Conservation (phyloP, 2,888 invertebrate genomes). For the Platycheirus albimanus region DNA sequence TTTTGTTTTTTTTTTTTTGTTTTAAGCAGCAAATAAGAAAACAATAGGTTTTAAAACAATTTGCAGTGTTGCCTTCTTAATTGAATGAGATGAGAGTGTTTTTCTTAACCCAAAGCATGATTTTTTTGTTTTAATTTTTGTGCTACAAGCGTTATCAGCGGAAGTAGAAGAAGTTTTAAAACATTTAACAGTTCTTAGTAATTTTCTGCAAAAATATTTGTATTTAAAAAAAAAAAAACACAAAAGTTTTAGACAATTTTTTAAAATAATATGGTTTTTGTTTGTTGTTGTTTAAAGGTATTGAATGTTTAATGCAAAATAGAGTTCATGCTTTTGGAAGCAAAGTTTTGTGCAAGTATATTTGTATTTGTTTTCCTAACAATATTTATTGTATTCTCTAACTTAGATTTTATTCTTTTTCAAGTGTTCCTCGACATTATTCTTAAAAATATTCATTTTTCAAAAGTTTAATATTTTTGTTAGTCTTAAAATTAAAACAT, state of each 20-base stretch:
- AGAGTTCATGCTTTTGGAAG: slow-evolving; percentile 31
- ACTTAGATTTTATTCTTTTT: no score
- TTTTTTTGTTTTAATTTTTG: slow-evolving; percentile 74
- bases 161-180: slow-evolving; percentile 69
- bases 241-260: slow-evolving; percentile 10
- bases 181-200: slow-evolving; percentile 65
- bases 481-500: neutral
- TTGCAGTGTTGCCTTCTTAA: slow-evolving; percentile 90
- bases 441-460: no score
- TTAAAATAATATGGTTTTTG: slow-evolving; percentile 7
- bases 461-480: neutral
- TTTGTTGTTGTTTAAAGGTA: neutral
- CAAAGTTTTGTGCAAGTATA: no score
- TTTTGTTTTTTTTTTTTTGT: slow-evolving; percentile 36
- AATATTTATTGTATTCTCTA: neutral
- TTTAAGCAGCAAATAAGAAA: slow-evolving; percentile 88
- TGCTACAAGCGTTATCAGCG: slow-evolving; percentile 71
- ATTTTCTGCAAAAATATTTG: slow-evolving; percentile 67
- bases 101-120: slow-evolving; percentile 76
- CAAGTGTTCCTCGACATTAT: no score
- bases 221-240: slow-evolving; percentile 11
- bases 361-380: no score
- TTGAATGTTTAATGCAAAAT: slow-evolving; percentile 69
- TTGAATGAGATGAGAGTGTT: slow-evolving; percentile 82
- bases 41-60: slow-evolving; percentile 89